Evolutionary conservation across 2,113 vertebrate genomes (phyloP), one percentile per base, ranked within the genome.

Genomic region (Cyanistes caeruleus): DNA sequence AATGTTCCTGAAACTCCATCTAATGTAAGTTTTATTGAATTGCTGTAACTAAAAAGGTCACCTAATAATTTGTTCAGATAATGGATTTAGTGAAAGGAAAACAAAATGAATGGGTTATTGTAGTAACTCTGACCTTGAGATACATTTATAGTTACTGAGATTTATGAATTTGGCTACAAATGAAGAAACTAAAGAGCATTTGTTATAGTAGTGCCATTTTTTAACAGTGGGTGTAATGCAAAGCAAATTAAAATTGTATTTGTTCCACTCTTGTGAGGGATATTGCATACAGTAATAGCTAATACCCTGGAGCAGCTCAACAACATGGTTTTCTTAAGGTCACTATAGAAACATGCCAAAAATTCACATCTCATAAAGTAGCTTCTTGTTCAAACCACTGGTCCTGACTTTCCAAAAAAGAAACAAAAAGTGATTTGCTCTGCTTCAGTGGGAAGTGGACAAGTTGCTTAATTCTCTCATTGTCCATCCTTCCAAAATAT

Each of bases 21-120:
- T 99, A 98, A 99, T 99, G 98, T 97, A 98, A 97, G 90, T 98
- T 98, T 98, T 98, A 98, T 98, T 98, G 98, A 98, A 98, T 98
- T 98, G 98, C 95, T 97, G 96, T 97, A 98, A 97, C 97, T 98
- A 97, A 98, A 98, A 98, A 97, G 98, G 98, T 98, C 98, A 98
- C 97, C 90, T 97, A 98, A 98, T 97, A 97, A 97, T 98, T 98
- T 98, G 95, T 97, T 98, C 98, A 39, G 62, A 96, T 98, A 98
- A 98, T 97, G 91, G 95, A 97, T 98, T 98, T 95, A 94, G 94
- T 96, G 95, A 98, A 97, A 97, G 87, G 46, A 97, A 98, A 98
- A 97, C 93, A 96, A 97, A 98, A 98, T 97, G 83, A 98, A 98
- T 97, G 76, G 81, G 74, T 96, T 97, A 95, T 95, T 96, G 76